Evolutionary conservation across 2,797 vertebrate species (phyloP).

Genomic region (Distichodus sexfasciatus): DNA sequence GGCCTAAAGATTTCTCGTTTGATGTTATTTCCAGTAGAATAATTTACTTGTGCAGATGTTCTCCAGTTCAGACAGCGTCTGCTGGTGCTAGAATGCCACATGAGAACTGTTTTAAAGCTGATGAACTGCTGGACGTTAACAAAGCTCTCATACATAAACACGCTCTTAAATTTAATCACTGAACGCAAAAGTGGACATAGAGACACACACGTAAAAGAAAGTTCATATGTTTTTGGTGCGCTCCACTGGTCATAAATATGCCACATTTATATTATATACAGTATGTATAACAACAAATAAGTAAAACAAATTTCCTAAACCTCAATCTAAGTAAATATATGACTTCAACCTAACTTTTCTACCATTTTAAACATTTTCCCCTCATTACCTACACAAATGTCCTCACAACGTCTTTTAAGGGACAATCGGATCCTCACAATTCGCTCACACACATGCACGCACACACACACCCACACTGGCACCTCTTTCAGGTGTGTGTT

Average conservation of each 20-base stretch:
- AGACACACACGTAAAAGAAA: too few relatives aligned
- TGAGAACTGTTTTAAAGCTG: background rate
- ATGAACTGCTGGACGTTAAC: too few relatives aligned
- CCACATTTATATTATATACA: too few relatives aligned
- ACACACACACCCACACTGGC: background rate
- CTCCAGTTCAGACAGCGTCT: background rate
- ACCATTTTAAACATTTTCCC: too few relatives aligned
- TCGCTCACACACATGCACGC: constrained; percentile 3
- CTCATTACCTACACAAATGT: too few relatives aligned
- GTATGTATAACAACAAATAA: too few relatives aligned
- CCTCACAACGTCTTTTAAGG: too few relatives aligned
- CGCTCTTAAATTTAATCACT: background rate
- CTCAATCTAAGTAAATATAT: too few relatives aligned
- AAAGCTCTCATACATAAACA: constrained; percentile 11
- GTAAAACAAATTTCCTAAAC: too few relatives aligned
- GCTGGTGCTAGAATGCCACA: background rate
- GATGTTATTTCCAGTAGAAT: background rate
- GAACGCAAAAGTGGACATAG: background rate
- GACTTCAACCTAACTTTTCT: too few relatives aligned
- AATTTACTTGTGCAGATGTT: background rate
- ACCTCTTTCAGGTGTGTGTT: background rate
- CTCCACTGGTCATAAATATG: too few relatives aligned
- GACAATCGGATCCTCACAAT: background rate
- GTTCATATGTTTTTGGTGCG: too few relatives aligned
- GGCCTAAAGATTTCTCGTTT: background rate